Evolutionary conservation across 1,140 invertebrate genomes (phyloP).

Genomic region (Branchinecta lynchi): DNA sequence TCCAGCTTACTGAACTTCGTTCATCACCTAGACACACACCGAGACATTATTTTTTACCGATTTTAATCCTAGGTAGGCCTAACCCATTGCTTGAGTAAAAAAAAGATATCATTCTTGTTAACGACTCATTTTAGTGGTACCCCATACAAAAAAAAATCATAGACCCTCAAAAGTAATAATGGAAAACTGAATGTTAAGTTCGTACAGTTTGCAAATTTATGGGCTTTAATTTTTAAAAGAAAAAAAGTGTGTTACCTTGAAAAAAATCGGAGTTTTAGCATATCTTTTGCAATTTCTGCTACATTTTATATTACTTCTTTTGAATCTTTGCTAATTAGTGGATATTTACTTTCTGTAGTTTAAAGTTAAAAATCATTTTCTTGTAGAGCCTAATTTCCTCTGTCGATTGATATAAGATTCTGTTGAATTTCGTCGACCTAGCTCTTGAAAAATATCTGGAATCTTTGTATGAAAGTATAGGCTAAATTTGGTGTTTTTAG

Average conservation of each 20-base stretch:
- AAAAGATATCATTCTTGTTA: neutral
- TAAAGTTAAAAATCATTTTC: neutral
- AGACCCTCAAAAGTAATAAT: neutral
- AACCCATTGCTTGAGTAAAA: neutral
- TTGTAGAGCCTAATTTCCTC: neutral
- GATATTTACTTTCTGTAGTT: neutral
- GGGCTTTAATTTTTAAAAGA: neutral
- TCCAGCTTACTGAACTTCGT: too few relatives aligned
- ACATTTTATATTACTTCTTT: neutral
- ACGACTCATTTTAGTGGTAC: slow-evolving; percentile 9
- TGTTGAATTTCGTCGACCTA: too few relatives aligned
- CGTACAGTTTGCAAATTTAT: neutral
- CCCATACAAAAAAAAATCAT: slow-evolving; percentile 5
- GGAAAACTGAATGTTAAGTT: neutral
- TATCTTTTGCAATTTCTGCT: neutral
- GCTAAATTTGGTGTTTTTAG: slow-evolving; percentile 9
- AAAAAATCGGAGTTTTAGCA: neutral
- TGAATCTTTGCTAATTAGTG: neutral
- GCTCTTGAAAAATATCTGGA: neutral
- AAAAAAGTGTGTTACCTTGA: neutral
- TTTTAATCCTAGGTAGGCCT: neutral
- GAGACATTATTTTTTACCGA: neutral
- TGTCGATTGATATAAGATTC: slow-evolving; percentile 6
- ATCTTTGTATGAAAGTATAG: neutral
- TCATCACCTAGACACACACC: too few relatives aligned